These are phyloP conservation scores for Drosophila flavopinicola DNA, from an alignment of 2,888 invertebrate species.

Conservation along the genomic window DNA sequence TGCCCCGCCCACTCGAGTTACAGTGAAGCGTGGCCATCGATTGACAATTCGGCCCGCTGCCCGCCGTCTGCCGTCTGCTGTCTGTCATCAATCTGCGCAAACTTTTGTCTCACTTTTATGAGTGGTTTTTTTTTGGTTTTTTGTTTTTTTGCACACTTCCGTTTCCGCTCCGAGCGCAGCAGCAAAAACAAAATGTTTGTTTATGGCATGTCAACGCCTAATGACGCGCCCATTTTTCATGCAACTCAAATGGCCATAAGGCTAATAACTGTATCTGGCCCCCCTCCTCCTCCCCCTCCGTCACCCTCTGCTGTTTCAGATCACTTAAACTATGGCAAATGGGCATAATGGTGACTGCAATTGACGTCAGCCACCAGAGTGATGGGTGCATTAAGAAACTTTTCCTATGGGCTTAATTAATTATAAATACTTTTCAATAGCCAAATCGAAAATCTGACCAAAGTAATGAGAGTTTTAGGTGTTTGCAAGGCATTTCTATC, in stretches of 20 bases:
- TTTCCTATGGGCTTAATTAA: not conserved
- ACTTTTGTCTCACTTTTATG: constrained; percentile 64
- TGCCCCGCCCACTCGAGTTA: constrained; percentile 23
- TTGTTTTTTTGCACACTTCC: constrained; percentile 13
- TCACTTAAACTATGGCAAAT: not conserved
- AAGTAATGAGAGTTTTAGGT: too few relatives aligned
- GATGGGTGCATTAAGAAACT: constrained; percentile 9
- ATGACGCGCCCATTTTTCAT: constrained; percentile 77
- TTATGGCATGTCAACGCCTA: constrained; percentile 80
- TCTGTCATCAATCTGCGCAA: constrained; percentile 74
- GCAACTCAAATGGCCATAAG: constrained; percentile 48
- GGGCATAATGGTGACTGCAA: not conserved
- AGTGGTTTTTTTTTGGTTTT: constrained; percentile 39
- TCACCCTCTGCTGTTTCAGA: too few relatives aligned
- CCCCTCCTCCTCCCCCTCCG: not conserved
- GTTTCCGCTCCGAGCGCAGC: constrained; percentile 31
- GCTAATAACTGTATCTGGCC: constrained; percentile 10
- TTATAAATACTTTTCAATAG: not conserved
- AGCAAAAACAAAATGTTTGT: constrained; percentile 62
- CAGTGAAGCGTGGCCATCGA: constrained; percentile 54
- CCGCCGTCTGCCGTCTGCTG: too few relatives aligned
- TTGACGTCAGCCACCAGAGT: constrained; percentile 17
- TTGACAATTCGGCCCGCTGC: constrained; percentile 40
- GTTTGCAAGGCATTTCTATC: too few relatives aligned
- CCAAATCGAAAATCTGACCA: constrained; percentile 9